Evolutionary conservation across 2,113 vertebrate genomes (phyloP).

Genomic region (Arvicanthis niloticus): DNA sequence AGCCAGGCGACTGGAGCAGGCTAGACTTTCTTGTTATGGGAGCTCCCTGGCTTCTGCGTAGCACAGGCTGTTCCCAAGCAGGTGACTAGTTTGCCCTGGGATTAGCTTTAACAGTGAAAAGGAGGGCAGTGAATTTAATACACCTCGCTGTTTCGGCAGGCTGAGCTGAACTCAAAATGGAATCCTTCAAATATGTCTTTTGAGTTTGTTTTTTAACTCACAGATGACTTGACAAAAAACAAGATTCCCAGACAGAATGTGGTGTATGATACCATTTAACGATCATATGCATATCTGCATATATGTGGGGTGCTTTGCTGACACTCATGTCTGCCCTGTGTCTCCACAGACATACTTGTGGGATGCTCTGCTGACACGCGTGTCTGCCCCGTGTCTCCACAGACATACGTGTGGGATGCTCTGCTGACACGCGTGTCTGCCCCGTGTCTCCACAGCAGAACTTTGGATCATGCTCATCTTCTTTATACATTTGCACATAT

Average conservation of each 20-base stretch:
- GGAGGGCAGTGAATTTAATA: not conserved
- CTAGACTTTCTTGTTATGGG: not conserved
- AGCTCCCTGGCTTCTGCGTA: not conserved
- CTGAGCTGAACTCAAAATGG: not conserved
- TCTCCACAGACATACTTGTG: not conserved
- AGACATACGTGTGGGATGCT: no score
- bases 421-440: not conserved
- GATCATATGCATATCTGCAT: not conserved
- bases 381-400: not conserved
- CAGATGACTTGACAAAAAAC: not conserved
- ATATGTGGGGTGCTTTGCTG: not conserved
- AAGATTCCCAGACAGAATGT: not conserved
- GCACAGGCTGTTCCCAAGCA: not conserved
- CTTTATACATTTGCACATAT: not conserved
- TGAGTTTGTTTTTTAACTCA: not conserved
- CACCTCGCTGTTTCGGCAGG: not conserved
- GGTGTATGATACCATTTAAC: not conserved
- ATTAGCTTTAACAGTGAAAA: not conserved
- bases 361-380: no score
- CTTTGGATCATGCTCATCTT: not conserved
- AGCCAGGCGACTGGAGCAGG: not conserved
- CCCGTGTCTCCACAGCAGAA: not conserved
- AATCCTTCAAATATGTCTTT: not conserved
- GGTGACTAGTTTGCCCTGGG: not conserved
- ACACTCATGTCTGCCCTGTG: not conserved